Percentiles rank a stretch among this genome's conserved stretches.
Evolutionary conservation across 2,113 vertebrate genomes (phyloP).

Genomic region (Cyrtonyx montezumae): DNA sequence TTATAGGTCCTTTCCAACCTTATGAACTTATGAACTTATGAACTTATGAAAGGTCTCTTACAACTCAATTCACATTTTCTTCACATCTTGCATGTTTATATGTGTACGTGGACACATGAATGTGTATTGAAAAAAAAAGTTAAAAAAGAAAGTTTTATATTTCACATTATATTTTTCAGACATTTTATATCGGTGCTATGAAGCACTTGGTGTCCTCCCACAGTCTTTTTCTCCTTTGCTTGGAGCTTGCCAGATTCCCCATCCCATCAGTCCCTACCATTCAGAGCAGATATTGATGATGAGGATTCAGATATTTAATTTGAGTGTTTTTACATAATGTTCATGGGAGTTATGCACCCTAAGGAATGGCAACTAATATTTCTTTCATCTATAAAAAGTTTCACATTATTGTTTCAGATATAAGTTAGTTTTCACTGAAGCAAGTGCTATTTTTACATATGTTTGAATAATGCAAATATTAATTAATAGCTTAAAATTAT

Average conservation of each 20-base stretch:
- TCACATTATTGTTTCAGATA: background rate
- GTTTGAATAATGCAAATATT: background rate
- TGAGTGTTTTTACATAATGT: background rate
- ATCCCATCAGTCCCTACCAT: background rate
- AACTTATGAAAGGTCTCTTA: too few species aligned
- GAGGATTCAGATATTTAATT: background rate
- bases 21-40: too few species aligned
- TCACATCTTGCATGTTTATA: background rate
- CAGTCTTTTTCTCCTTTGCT: background rate
- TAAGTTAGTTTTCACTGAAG: background rate
- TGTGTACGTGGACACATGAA: fast-evolving
- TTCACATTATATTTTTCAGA: background rate
- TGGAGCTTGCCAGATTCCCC: background rate
- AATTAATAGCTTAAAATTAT: background rate
- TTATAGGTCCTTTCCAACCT: too few species aligned
- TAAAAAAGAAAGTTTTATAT: background rate
- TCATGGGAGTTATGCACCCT: background rate
- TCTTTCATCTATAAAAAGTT: background rate
- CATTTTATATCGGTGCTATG: fast-evolving
- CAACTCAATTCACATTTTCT: background rate
- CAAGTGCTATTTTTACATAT: background rate
- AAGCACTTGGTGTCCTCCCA: background rate
- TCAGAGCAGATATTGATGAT: background rate
- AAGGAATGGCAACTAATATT: background rate
- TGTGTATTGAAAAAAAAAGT: background rate